These are phyloP conservation scores for Papilio machaon DNA, from an alignment of 1,140 invertebrate species.

Conservation along the genomic window DNA sequence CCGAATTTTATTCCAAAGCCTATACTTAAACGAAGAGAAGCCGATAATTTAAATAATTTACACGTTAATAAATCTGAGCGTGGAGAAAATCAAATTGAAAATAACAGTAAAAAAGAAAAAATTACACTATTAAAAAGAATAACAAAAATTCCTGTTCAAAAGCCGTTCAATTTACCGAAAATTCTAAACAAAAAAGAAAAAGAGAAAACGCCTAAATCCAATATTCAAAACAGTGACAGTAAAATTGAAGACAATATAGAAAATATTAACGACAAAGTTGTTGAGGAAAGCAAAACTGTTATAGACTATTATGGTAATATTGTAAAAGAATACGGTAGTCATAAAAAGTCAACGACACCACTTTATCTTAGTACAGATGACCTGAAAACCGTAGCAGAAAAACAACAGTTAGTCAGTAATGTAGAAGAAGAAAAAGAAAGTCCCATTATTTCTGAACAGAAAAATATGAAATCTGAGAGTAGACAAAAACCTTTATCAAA, in stretches of 20 bases:
- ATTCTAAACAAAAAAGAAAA: constrained; percentile 72
- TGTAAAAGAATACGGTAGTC: constrained; percentile 85
- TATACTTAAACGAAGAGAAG: constrained; percentile 85
- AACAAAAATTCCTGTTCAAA: constrained; percentile 77
- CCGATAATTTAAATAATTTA: constrained; percentile 49
- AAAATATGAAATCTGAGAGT: not conserved
- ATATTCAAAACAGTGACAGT: constrained; percentile 45
- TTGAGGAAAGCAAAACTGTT: constrained; percentile 86
- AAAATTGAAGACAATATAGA: constrained; percentile 58
- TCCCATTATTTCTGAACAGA: constrained; percentile 46
- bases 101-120: constrained; percentile 75
- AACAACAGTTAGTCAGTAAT: constrained; percentile 59
- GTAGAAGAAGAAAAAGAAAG: constrained; percentile 47
- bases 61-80: constrained; percentile 45
- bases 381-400: constrained; percentile 83
- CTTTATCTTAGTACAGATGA: constrained; percentile 85
- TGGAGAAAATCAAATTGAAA: constrained; percentile 55
- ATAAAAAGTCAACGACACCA: constrained; percentile 81
- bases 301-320: constrained; percentile 92
- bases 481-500: not conserved
- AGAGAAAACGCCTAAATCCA: constrained; percentile 52
- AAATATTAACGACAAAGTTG: constrained; percentile 64
- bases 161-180: constrained; percentile 71
- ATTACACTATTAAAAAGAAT: constrained; percentile 78
- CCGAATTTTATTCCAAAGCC: constrained; percentile 88